phyloP scores from a whole-genome alignment of 2,113 vertebrate species.

The Micronisus gabar region DNA sequence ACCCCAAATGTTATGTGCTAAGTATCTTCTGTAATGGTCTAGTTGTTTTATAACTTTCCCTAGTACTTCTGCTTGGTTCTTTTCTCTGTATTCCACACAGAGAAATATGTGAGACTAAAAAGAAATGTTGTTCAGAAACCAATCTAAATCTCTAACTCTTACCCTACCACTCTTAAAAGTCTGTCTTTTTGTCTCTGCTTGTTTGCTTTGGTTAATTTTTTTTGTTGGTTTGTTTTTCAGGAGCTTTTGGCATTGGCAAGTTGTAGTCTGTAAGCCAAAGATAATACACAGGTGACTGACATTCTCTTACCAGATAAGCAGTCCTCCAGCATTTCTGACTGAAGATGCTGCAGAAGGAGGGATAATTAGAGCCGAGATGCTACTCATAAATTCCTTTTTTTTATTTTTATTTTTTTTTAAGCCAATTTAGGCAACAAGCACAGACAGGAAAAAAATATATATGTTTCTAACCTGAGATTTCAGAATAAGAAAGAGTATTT shows the following conservation, averaged over 20 bases:
- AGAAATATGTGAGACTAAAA: not conserved
- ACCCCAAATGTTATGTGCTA: fast-evolving
- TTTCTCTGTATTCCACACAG: not conserved
- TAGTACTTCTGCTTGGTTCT: fast-evolving
- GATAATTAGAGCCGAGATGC: not conserved
- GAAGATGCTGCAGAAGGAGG: not conserved
- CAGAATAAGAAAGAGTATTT: not conserved
- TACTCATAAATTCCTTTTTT: not conserved
- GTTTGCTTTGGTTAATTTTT: not conserved
- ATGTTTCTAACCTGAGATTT: not conserved
- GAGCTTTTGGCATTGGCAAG: not conserved
- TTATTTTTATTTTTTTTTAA: not conserved
- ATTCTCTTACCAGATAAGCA: not conserved
- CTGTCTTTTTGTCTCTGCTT: too few species aligned
- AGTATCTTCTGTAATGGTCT: not conserved
- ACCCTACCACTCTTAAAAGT: not conserved
- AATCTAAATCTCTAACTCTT: not conserved
- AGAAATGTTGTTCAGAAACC: fast-evolving
- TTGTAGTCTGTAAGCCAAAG: not conserved
- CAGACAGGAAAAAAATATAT: too few species aligned
- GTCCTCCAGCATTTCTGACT: not conserved
- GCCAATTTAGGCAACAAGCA: not conserved
- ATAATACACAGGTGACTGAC: not conserved
- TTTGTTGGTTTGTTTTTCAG: not conserved
- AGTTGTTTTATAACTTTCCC: not conserved